Base-by-base conservation (phyloP, 2,888 invertebrate species). In the Malthinus flaveolus region DNA sequence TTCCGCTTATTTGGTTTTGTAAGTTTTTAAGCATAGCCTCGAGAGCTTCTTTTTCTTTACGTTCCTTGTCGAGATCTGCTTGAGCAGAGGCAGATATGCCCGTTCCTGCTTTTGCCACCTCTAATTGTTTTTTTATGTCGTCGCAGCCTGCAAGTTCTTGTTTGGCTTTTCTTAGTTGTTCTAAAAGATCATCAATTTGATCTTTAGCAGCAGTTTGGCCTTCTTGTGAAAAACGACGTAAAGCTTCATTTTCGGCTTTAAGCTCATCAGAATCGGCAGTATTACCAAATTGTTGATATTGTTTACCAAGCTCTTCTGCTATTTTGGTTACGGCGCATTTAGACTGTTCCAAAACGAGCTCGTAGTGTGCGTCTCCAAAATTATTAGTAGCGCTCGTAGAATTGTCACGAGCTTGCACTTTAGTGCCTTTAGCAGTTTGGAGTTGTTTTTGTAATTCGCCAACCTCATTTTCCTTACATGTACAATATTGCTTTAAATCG, bases 151-250 rank as follows among this genome's bases (percentile, higher is more conserved):
- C 23, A 23, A 2, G 2, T 58, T 73, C 72, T 15, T 75, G 59
- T 37, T 66, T 63, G 4, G 63, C 61, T 57, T 63, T 62, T 51
- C 71, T 70, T 50, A 77, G 45, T 37, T 73, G 70, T 4, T 69
- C 69, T 6, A 71, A 65, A 10, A 76, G 62, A 45, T 75, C 74
- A 50, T 72, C 67, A 33, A 78, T 73, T 67, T 77, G 73, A 23
- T 71, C 69, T 64, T 75, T 76, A 7, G 77, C 76, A 3, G 73
- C 67, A 32, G 73, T 70, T 63, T 78, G 76, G 3, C 77, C 70
- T 51, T 78, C 75, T 4, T 61, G 59, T 0, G 75, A 75, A 55
- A 74, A 71, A 45, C 68, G 68, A 7, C 72, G 67, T 34, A 78
- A 56, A n/a, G 73, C 69, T n/a, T 60, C 61, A 59, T 77, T 78